Percentiles rank a stretch among this genome's conserved stretches.
These are phyloP conservation scores for Adoxophyes honmai DNA, from an alignment of 1,140 invertebrate species.

Conservation along the genomic window DNA sequence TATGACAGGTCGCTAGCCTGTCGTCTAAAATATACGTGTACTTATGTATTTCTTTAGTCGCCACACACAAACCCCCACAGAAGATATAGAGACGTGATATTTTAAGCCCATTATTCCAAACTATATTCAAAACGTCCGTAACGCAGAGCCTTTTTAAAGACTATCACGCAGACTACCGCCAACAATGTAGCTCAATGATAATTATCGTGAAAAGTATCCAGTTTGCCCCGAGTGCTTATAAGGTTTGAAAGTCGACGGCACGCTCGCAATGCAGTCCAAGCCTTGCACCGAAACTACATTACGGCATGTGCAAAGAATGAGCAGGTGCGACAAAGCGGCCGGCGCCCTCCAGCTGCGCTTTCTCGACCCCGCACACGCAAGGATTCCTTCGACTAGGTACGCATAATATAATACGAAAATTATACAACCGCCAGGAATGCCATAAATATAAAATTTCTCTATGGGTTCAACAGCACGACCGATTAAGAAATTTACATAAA, in stretches of 20 bases:
- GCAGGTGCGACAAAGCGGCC: conserved; percentile 48
- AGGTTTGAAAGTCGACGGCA: conserved; percentile 20
- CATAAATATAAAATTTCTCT: conserved; percentile 44
- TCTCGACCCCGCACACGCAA: conserved; percentile 43
- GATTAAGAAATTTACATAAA: conserved; percentile 42
- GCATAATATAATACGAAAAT: conserved; percentile 26
- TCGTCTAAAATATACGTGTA: too few relatives aligned
- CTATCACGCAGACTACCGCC: conserved; percentile 18
- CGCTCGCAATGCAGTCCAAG: conserved; percentile 31
- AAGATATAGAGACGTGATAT: too few relatives aligned
- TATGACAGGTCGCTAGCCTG: too few relatives aligned
- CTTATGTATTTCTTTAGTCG: too few relatives aligned
- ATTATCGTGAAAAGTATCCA: background rate
- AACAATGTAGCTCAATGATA: conserved; percentile 17
- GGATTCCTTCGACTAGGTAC: conserved; percentile 39
- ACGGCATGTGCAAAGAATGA: conserved; percentile 60
- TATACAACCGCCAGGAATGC: conserved; percentile 23
- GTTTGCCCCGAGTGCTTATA: conserved; percentile 18
- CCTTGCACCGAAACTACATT: conserved; percentile 44
- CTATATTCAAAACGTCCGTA: too few relatives aligned
- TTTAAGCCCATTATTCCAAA: too few relatives aligned
- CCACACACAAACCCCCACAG: too few relatives aligned
- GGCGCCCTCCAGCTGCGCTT: conserved; percentile 56
- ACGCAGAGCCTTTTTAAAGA: too few relatives aligned
- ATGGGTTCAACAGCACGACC: conserved; percentile 24